These are phyloP conservation scores for Phodopus roborovskii DNA, from an alignment of 2,113 vertebrate genomes.

Conservation along the genomic window DNA sequence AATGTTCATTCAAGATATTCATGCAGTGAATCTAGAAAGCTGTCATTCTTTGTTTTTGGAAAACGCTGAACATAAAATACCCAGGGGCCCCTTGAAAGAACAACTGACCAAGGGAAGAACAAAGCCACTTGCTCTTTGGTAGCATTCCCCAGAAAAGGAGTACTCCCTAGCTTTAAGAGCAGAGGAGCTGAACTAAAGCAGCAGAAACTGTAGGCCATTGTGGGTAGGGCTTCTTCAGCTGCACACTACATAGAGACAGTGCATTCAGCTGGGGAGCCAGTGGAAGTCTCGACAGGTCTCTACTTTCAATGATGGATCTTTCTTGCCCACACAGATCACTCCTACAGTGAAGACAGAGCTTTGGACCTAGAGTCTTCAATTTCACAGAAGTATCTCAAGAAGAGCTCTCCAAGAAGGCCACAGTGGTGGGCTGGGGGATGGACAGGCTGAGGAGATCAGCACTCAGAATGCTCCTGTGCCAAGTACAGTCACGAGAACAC, in stretches of 20 bases:
- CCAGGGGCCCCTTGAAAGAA: neutral
- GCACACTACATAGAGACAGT: fast-evolving
- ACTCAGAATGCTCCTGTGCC: neutral
- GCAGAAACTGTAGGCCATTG: neutral
- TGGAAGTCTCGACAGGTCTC: neutral
- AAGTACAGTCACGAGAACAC: neutral
- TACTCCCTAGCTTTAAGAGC: neutral
- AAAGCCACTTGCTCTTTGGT: neutral
- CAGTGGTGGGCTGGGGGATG: neutral
- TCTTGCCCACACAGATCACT: conserved; percentile 28
- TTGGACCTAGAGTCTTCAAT: neutral
- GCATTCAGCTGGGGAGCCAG: neutral
- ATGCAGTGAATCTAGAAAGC: conserved; percentile 13
- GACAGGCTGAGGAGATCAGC: neutral
- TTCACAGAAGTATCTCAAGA: neutral
- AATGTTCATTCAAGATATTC: neutral
- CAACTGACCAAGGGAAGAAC: neutral
- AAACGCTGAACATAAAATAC: conserved; percentile 27
- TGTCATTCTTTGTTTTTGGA: neutral
- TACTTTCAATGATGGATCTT: neutral
- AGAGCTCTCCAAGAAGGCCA: neutral
- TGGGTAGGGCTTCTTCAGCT: neutral
- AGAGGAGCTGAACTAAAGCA: neutral
- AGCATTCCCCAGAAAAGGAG: neutral
- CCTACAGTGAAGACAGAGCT: neutral